A percentile compares a stretch with the other conserved stretches of the same genome.
Evolutionary conservation across 2,113 vertebrate genomes (phyloP).

Genomic region (Bungarus multicinctus): DNA sequence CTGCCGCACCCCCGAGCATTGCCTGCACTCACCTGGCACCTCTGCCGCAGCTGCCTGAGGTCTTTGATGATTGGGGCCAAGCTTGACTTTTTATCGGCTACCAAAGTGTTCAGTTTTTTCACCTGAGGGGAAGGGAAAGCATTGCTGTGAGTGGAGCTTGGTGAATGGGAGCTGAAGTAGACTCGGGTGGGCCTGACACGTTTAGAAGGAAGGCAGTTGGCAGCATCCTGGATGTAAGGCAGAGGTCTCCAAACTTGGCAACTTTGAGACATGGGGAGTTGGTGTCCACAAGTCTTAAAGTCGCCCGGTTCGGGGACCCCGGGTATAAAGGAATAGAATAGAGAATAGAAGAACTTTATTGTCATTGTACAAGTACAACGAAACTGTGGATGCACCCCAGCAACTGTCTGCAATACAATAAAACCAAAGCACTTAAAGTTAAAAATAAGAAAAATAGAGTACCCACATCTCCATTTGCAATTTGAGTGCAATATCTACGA

Average conservation of each 20-base stretch:
- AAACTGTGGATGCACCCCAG: too few relatives aligned
- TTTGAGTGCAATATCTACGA: too few relatives aligned
- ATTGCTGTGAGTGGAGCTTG: background rate
- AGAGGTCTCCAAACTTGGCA: background rate
- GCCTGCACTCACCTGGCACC: conserved; percentile 76
- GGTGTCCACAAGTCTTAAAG: too few relatives aligned
- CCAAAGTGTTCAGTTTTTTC: conserved; percentile 85
- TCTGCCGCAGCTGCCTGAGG: conserved; percentile 86
- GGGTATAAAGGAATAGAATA: background rate
- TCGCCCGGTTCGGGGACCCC: too few relatives aligned
- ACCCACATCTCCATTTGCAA: too few relatives aligned
- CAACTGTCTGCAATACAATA: too few relatives aligned
- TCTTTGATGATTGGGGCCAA: conserved; percentile 94
- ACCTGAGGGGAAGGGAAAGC: conserved; percentile 74
- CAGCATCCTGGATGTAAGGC: background rate
- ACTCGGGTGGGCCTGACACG: background rate
- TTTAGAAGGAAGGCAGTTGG: background rate
- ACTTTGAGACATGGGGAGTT: too few relatives aligned
- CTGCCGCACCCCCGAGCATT: background rate
- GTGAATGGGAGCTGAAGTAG: background rate
- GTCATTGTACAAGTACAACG: too few relatives aligned
- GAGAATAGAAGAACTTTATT: too few relatives aligned
- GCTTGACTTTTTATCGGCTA: conserved; percentile 89
- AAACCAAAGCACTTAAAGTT: too few relatives aligned
- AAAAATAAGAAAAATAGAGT: too few relatives aligned